These are phyloP conservation scores for Trachymyrmex septentrionalis DNA, from an alignment of 1,140 invertebrate genomes.

Conservation along the genomic window DNA sequence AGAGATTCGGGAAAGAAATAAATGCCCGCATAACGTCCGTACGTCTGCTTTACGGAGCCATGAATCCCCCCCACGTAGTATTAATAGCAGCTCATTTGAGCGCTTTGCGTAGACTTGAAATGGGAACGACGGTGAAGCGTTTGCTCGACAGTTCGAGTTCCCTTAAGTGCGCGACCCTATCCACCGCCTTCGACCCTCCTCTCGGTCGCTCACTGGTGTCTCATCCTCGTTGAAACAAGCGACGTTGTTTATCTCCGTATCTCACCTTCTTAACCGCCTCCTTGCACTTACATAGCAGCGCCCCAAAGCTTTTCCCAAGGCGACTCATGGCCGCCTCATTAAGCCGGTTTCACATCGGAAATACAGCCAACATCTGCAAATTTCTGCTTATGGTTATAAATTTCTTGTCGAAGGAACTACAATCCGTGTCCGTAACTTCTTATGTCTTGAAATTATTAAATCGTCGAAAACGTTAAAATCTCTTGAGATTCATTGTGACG, in stretches of 20 bases:
- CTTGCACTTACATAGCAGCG: slow-evolving; percentile 8
- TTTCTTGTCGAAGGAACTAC: too few relatives aligned
- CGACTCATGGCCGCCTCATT: slow-evolving; percentile 65
- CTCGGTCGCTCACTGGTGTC: slow-evolving; percentile 18
- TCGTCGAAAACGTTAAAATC: not conserved
- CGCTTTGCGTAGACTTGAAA: slow-evolving; percentile 60
- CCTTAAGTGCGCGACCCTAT: slow-evolving; percentile 43
- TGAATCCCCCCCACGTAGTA: slow-evolving; percentile 47
- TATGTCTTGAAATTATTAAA: not conserved
- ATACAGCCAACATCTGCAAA: slow-evolving; percentile 37
- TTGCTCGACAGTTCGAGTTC: slow-evolving; percentile 59
- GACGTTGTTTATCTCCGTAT: slow-evolving; percentile 74
- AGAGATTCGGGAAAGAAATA: slow-evolving; percentile 40
- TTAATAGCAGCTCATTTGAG: slow-evolving; percentile 72
- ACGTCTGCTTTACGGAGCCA: slow-evolving; percentile 23
- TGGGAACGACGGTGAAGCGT: slow-evolving; percentile 46
- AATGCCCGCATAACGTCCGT: slow-evolving; percentile 20
- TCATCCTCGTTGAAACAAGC: slow-evolving; percentile 43
- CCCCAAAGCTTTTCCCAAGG: slow-evolving; percentile 49
- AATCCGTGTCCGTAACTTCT: not conserved
- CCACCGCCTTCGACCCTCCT: slow-evolving; percentile 15
- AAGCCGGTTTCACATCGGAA: slow-evolving; percentile 46
- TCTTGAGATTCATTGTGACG: not conserved
- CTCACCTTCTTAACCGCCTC: slow-evolving; percentile 56
- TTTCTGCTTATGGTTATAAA: not conserved